Percentiles rank a stretch among this genome's conserved stretches.
Evolutionary conservation across 2,113 vertebrate species (phyloP).

Genomic region (Pteruthius melanotis): DNA sequence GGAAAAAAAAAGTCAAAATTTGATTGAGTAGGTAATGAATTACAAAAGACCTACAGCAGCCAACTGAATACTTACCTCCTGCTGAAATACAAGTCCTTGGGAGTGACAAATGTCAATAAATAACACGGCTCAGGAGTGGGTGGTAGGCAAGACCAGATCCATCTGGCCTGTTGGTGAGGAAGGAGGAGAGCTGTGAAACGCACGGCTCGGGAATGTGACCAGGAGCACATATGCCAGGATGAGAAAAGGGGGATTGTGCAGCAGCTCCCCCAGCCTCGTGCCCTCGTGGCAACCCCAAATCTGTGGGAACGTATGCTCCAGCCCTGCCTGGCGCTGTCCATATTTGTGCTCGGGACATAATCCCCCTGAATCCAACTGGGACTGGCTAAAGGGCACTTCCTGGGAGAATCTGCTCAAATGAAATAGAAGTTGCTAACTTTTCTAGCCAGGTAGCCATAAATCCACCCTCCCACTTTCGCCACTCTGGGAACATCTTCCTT

Average conservation of each 20-base stretch:
- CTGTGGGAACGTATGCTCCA: neutral
- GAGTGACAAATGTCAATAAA: neutral
- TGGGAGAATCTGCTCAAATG: neutral
- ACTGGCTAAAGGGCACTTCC: neutral
- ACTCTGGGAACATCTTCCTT: neutral
- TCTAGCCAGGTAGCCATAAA: neutral
- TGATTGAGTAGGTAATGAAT: neutral
- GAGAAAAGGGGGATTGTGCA: neutral
- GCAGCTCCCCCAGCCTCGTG: neutral
- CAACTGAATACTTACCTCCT: neutral
- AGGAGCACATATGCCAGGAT: neutral
- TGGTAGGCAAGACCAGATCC: neutral
- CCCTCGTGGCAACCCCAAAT: neutral
- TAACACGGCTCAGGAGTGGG: neutral
- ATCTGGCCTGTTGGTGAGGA: slow-evolving; percentile 19
- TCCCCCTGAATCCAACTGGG: neutral
- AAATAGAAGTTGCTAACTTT: neutral
- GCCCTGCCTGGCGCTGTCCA: neutral
- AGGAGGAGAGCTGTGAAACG: neutral
- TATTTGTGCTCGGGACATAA: neutral
- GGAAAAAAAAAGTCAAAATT: neutral
- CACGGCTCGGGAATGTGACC: neutral
- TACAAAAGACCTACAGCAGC: neutral
- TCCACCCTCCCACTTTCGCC: neutral
- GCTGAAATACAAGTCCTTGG: neutral